These are phyloP conservation scores for Zaprionus kolodkinae DNA, from an alignment of 1,140 invertebrate species.

Conservation along the genomic window DNA sequence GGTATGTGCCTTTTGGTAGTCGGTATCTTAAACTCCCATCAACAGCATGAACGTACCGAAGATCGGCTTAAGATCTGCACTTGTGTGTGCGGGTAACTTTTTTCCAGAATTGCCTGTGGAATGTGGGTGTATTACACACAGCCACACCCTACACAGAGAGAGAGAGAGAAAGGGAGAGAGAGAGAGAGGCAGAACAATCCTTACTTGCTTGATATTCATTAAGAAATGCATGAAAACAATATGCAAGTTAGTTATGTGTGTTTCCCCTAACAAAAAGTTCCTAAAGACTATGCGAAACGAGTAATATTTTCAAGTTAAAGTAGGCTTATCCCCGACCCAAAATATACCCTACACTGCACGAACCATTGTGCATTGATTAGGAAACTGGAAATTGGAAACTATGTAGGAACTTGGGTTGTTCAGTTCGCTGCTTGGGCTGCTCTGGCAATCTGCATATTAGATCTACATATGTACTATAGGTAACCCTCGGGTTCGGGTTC, in stretches of 20 bases:
- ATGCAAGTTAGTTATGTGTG: slow-evolving; percentile 70
- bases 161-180: too few relatives aligned
- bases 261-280: slow-evolving; percentile 32
- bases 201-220: slow-evolving; percentile 72
- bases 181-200: slow-evolving; percentile 19
- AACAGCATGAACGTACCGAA: slow-evolving; percentile 47
- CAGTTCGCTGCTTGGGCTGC: slow-evolving; percentile 45
- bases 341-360: slow-evolving; percentile 23
- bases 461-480: slow-evolving; percentile 53
- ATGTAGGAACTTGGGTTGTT: slow-evolving; percentile 59
- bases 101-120: slow-evolving; percentile 64
- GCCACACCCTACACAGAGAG: slow-evolving; percentile 33
- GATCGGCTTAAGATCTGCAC: slow-evolving; percentile 60
- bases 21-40: slow-evolving; percentile 66
- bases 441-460: slow-evolving; percentile 54
- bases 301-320: slow-evolving; percentile 82
- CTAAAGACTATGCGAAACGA: slow-evolving; percentile 37
- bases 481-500: neutral
- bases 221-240: slow-evolving; percentile 63
- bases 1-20: slow-evolving; percentile 74
- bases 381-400: slow-evolving; percentile 23
- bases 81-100: slow-evolving; percentile 50
- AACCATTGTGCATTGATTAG: slow-evolving; percentile 75
- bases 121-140: slow-evolving; percentile 61
- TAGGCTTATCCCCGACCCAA: slow-evolving; percentile 63